Base-by-base conservation (phyloP, 2,113 vertebrate species). In the Hyaena hyaena region DNA sequence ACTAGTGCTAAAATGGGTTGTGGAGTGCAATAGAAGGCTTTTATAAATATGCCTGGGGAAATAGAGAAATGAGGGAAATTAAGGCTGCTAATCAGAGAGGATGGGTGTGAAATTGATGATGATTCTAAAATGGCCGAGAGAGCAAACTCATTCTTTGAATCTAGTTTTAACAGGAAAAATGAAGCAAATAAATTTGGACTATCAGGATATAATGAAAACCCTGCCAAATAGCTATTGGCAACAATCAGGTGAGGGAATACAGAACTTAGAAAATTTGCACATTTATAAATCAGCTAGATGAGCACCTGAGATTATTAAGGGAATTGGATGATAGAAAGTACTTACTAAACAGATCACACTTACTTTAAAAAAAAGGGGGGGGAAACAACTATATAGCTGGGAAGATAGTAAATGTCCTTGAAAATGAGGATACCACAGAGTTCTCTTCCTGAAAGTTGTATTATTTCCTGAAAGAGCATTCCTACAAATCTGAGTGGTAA, bases 101-200 rank as follows among this genome's bases (percentile, higher is more conserved):
- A 31, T 28, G 39, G 16, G 24, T n/a, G n/a, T 65, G 48, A 94
- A 96, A 81, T 48, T 66, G 88, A 93, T 14, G 93, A 93, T 48
- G 58, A 31, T 53, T 89, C 55, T 63, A 55, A 97, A 96, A 85
- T 87, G 77, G 48, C 39, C n/a, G 9, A 94, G 92, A 90, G 35
- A 90, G 28, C 45, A 24, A 93, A 95, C 9, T 79, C 45, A 65
- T 91, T 86, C 68, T 88, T 66, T 48, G 66, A 93, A 93, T 97
- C 77, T 90, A 82, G 66, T 90, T 95, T 95, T 96, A 97, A 96
- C 17, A 77, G 88, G 71, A 94, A 97, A 97, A 97, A 65, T 93
- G 90, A 95, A 86, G 84, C 93, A 96, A 96, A 97, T 55, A 90
- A 95, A 91, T 95, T 71, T 91, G 71, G 58, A 86, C 61, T 88